A percentile compares a stretch with the other conserved stretches of the same genome.
Conservation (phyloP, 2,888 invertebrate genomes). For the Dermolepida albohirtum region DNA sequence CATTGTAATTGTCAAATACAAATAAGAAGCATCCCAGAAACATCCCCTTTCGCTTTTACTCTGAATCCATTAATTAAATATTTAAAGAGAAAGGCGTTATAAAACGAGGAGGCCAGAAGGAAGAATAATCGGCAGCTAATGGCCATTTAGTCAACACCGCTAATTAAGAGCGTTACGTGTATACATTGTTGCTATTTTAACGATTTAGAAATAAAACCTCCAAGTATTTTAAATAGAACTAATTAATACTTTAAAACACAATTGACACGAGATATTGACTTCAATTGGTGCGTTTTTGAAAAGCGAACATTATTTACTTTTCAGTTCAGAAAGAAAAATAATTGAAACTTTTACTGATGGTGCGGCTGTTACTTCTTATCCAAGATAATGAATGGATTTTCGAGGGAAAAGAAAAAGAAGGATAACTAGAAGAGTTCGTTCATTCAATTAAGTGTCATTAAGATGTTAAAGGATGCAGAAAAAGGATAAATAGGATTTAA, state of each 20-base stretch:
- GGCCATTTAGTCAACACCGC: conserved; percentile 11
- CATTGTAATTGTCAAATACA: conserved; percentile 26
- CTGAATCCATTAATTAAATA: conserved; percentile 25
- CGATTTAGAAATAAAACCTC: conserved; percentile 6
- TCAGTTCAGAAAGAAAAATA: conserved; percentile 28
- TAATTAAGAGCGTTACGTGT: conserved; percentile 22
- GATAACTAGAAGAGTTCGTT: conserved; percentile 9
- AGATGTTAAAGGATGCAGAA: conserved; percentile 26
- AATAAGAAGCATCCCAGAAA: conserved; percentile 18
- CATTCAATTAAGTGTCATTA: conserved; percentile 36
- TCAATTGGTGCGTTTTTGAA: conserved; percentile 1
- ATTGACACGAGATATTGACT: conserved; percentile 23
- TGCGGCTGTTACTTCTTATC: conserved; percentile 23
- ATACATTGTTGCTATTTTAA: conserved; percentile 3
- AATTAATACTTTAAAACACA: conserved; percentile 15
- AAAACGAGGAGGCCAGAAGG: not conserved
- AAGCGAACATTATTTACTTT: conserved; percentile 25
- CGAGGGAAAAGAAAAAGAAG: conserved; percentile 22
- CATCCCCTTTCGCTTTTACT: too few species aligned
- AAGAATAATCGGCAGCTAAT: not conserved
- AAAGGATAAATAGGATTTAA: conserved; percentile 32
- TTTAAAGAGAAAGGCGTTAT: conserved; percentile 13
- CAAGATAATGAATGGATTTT: conserved; percentile 33
- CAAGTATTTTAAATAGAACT: not conserved
- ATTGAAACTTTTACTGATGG: conserved; percentile 35